Evolutionary conservation across 2,113 vertebrate species (phyloP).

Genomic region (Hemichromis elongatus): DNA sequence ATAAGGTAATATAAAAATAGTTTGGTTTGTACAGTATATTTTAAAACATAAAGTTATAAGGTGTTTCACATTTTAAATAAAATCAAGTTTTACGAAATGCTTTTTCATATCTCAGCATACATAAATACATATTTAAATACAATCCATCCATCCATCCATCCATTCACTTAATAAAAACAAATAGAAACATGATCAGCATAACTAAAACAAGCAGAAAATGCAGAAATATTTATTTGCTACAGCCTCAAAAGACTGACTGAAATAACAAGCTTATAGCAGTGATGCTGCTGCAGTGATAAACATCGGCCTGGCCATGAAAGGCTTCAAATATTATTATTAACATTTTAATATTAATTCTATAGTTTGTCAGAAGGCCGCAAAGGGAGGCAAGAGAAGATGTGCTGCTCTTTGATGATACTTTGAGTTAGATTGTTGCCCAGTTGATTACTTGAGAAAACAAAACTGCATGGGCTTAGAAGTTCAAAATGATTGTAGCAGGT

Average conservation of each 20-base stretch:
- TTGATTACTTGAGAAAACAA: fast-evolving
- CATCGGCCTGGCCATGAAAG: fast-evolving
- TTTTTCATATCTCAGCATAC: fast-evolving
- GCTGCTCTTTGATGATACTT: fast-evolving
- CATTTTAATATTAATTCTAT: fast-evolving
- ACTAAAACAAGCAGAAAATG: fast-evolving
- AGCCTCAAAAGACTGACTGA: fast-evolving
- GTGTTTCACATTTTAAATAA: fast-evolving
- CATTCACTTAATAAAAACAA: no score
- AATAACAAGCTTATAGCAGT: fast-evolving
- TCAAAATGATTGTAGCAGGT: no score
- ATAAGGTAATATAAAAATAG: fast-evolving
- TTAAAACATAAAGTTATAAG: not conserved
- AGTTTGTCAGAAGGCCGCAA: not conserved
- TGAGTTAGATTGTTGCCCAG: not conserved
- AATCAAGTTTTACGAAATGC: fast-evolving
- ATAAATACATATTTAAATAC: not conserved
- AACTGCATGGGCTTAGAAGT: fast-evolving
- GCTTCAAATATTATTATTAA: not conserved
- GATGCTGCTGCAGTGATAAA: not conserved
- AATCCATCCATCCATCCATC: no score
- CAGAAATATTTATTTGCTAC: not conserved
- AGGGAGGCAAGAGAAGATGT: fast-evolving
- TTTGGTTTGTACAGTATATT: fast-evolving
- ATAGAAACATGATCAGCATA: fast-evolving